Evolutionary conservation across 2,888 invertebrate genomes (phyloP), one percentile per base, ranked within the genome.

Genomic region (Cylloceria caligata): DNA sequence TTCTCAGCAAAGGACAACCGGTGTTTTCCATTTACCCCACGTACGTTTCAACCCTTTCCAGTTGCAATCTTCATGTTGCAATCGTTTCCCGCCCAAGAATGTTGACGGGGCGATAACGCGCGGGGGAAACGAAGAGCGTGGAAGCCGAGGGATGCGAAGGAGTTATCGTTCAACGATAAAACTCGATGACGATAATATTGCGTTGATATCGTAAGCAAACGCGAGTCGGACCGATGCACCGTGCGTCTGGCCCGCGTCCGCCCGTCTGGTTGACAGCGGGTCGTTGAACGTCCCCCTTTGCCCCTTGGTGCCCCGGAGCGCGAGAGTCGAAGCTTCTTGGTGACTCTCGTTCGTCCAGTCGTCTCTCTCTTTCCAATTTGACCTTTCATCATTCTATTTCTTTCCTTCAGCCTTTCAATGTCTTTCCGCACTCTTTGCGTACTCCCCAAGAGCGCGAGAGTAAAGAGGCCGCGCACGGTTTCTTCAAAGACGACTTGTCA

Each of bases 231-330:
- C 92, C 91, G 93, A 91, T 91, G 93, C 93, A 88, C 93, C 90
- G 87, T 93, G 92, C 93, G 93, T 93, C 91, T 93, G 93, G 93
- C 93, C 93, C 93, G 94, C 93, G 93, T 89, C 88, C 89, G 90
- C 88, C 84, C 84, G 87, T 86, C 85, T 90, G 89, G 87, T 89
- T 88, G 90, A 90, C 90, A 89, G 86, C 93, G 94, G 94, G 90
- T 89, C 89, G 89, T 89, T 90, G 90, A 89, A 89, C 90, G 88
- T 84, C 92, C 94, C 94, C 93, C 94, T 93, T 95, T 95, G 87
- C 92, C 94, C 94, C 94, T 94, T 93, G 95, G 94, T 94, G 95
- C 94, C 95, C 95, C 94, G 95, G 95, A 68, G 21, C 69, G 45
- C 27, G 42, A 68, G 72, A 47, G 55, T 42, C 60, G 39, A 79